Conservation (phyloP, 1,140 invertebrate genomes). For the Schlechtendalia chinensis region DNA sequence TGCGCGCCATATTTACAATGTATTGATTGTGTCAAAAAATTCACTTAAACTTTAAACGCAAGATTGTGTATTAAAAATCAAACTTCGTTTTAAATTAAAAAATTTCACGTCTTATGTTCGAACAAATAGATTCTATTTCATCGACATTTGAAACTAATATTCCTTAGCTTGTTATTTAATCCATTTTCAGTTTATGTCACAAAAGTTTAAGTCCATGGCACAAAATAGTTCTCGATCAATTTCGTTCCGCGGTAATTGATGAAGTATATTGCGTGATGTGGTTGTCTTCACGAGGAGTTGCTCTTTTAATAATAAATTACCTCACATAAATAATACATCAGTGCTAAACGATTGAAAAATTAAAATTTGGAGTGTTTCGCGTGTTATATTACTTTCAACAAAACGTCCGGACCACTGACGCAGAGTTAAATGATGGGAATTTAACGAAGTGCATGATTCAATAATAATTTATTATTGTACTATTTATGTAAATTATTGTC, state of each 20-base stretch:
- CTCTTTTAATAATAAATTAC: constrained; percentile 12
- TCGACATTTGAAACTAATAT: not conserved
- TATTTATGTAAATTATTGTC: too few relatives aligned
- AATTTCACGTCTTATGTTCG: too few relatives aligned
- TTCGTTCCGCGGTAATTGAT: not conserved
- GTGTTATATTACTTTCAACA: not conserved
- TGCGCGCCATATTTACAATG: too few relatives aligned
- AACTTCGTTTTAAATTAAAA: too few relatives aligned
- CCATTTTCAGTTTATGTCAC: not conserved
- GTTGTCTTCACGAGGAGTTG: not conserved
- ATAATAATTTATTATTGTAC: not conserved
- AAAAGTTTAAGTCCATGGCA: too few relatives aligned
- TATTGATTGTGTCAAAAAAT: too few relatives aligned
- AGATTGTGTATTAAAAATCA: too few relatives aligned
- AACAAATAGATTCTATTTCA: not conserved
- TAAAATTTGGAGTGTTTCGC: not conserved
- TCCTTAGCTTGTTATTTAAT: not conserved
- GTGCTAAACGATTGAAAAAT: constrained; percentile 4
- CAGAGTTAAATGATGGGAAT: not conserved
- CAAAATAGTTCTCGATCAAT: not conserved
- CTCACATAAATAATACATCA: not conserved
- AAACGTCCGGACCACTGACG: not conserved
- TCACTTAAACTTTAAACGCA: too few relatives aligned
- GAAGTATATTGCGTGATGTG: not conserved
- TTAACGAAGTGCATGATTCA: not conserved